Conservation (phyloP, 2,888 invertebrate species). For the Onchidella celtica region DNA sequence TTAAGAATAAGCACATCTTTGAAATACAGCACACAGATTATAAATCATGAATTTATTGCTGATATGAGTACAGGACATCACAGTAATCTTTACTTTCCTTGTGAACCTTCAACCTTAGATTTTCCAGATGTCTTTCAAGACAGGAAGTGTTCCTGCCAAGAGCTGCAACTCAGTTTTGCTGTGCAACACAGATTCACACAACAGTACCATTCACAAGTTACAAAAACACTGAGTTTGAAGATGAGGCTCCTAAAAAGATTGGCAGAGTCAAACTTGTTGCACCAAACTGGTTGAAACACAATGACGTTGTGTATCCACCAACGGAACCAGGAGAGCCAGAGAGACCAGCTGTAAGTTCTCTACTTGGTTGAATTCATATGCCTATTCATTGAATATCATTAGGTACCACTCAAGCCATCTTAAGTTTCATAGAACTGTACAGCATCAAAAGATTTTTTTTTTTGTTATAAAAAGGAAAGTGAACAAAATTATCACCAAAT, state of each 20-base stretch:
- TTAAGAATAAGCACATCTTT: too few species aligned
- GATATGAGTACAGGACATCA: too few species aligned
- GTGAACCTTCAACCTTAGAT: not conserved
- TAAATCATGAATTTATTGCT: too few species aligned
- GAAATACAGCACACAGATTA: too few species aligned
- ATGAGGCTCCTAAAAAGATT: slow-evolving; percentile 16
- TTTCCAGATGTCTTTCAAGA: not conserved
- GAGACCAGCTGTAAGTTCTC: slow-evolving; percentile 90
- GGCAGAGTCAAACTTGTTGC: slow-evolving; percentile 45
- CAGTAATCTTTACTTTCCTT: too few species aligned
- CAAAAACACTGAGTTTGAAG: slow-evolving; percentile 55
- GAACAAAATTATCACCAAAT: not conserved
- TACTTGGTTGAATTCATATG: not conserved
- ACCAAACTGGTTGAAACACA: slow-evolving; percentile 78
- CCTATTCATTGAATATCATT: not conserved
- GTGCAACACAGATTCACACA: slow-evolving; percentile 8
- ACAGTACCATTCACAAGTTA: not conserved
- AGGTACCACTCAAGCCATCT: not conserved
- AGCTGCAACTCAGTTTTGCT: not conserved
- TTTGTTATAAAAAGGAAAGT: too few species aligned
- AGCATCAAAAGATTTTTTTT: too few species aligned
- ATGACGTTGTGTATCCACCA: slow-evolving; percentile 90
- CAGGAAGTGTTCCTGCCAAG: not conserved
- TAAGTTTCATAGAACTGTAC: not conserved
- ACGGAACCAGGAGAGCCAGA: slow-evolving; percentile 87